Base-by-base conservation (phyloP, 2,797 vertebrate genomes). In the Rhinella marina region DNA sequence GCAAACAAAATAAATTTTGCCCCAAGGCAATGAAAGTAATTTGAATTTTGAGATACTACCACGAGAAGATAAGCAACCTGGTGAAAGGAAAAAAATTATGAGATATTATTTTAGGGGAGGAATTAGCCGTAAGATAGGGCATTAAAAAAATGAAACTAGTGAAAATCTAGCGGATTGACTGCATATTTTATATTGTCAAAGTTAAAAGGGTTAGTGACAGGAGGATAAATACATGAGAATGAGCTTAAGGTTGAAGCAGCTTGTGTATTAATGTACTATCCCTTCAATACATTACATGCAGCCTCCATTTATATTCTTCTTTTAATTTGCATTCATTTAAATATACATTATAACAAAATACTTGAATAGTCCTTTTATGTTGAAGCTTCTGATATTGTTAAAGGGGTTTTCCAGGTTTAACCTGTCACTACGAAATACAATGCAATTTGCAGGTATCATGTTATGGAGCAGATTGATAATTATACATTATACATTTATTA, bases 1-100 rank as follows among this genome's bases (percentile, higher is more conserved):
- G 64, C 73, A 84, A 82, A 86, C 62, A 89, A 84, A 79, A 87
- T 89, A 84, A 79, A 77, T 72, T 86, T 83, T 84, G 23, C 75
- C 85, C 85, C 75, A 41, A 83, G 85, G 88, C 85, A 86, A 73
- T 62, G 52, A 86, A 89, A 89, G 81, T 84, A 54, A 89, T 89
- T 83, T 83, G 54, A 84, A 89, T 86, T 89, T 84, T 79, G n/a
- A 73, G 82, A 85, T 88, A 85, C 66, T 81, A 84, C 87, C 57
- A 85, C 41, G 68, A 76, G 64, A 84, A 73, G 81, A 89, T 89
- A 87, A 86, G 80, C 23, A 86, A 80, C 56, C 85, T 84, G 54
- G 79, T 85, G 68, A 66, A 76, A 68, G 50, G 10, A 14, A 72
- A 82, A 81, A 76, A 83, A 78, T 41, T 50, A 70, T 59, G 79